phyloP scores from a whole-genome alignment of 2,797 vertebrate species.

The Pseudochromis fuscus region DNA sequence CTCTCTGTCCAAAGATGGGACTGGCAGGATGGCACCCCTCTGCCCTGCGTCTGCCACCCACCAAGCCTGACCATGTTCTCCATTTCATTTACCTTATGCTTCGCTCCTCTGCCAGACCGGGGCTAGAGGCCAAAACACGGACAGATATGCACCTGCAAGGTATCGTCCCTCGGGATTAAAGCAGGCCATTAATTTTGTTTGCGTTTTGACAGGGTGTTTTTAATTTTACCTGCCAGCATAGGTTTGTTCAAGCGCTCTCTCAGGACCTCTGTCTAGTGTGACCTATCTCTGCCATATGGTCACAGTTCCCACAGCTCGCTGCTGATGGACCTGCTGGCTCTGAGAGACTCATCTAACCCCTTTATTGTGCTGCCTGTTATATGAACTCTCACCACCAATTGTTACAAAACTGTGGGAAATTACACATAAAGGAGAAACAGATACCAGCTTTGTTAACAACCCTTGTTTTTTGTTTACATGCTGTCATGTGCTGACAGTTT shows the following conservation, averaged over 20 bases:
- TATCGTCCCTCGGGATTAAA: slow-evolving; percentile 68
- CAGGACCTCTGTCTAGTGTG: slow-evolving; percentile 64
- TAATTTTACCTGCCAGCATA: slow-evolving; percentile 74
- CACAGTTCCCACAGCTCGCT: slow-evolving; percentile 50
- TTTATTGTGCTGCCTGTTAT: slow-evolving; percentile 1
- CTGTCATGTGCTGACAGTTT: slow-evolving; percentile 20
- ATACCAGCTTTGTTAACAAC: background rate
- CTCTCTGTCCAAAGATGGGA: slow-evolving; percentile 56
- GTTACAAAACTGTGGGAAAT: slow-evolving; percentile 9
- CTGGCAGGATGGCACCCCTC: slow-evolving; percentile 68
- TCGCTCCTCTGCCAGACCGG: slow-evolving; percentile 58
- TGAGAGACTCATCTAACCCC: slow-evolving; percentile 65
- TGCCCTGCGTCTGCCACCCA: slow-evolving; percentile 71
- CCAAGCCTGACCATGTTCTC: slow-evolving; percentile 72
- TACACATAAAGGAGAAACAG: background rate
- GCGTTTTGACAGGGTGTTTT: slow-evolving; percentile 75
- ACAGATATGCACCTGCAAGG: slow-evolving; percentile 61
- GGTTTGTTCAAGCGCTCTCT: slow-evolving; percentile 69
- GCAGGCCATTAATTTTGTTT: slow-evolving; percentile 72
- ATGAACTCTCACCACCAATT: background rate
- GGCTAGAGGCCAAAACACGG: slow-evolving; percentile 66
- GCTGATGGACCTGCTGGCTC: slow-evolving; percentile 41
- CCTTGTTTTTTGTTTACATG: slow-evolving; percentile 35
- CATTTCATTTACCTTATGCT: slow-evolving; percentile 79
- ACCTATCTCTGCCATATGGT: slow-evolving; percentile 74